Conservation (phyloP, 2,113 vertebrate species). For the Tapirus terrestris region DNA sequence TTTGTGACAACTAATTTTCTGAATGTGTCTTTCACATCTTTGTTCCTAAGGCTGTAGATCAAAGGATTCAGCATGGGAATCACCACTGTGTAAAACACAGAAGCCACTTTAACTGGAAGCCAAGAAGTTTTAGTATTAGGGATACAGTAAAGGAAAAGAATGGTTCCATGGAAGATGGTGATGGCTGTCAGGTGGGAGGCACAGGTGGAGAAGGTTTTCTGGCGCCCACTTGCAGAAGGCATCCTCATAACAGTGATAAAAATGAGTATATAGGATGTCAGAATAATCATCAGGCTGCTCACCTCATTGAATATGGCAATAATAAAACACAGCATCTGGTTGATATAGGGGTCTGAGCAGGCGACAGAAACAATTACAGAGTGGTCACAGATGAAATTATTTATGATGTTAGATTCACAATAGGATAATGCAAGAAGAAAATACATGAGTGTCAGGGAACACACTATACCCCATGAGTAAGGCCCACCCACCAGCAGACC, state of each 20-base stretch:
- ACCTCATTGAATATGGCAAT: neutral
- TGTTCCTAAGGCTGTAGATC: constrained; percentile 57
- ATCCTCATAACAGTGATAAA: constrained; percentile 31
- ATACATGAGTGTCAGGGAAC: neutral
- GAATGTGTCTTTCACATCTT: constrained; percentile 16
- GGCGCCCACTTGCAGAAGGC: neutral
- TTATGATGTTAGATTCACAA: neutral
- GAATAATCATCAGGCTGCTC: constrained; percentile 3
- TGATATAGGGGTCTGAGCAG: neutral
- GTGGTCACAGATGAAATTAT: constrained; percentile 5
- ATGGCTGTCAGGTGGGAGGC: constrained; percentile 50
- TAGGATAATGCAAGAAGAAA: neutral
- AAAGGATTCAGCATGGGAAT: constrained; percentile 40
- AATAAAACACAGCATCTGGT: neutral
- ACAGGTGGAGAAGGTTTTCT: constrained; percentile 25
- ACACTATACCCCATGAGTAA: constrained; percentile 11
- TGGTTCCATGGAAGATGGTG: constrained; percentile 42
- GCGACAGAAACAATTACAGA: neutral
- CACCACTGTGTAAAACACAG: constrained; percentile 41
- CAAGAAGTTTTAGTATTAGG: neutral
- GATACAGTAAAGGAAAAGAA: constrained; percentile 38
- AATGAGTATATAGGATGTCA: neutral
- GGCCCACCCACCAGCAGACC: constrained; percentile 1
- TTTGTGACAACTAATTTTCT: neutral
- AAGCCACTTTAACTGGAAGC: constrained; percentile 6